These are phyloP conservation scores for Penaeus japonicus DNA, from an alignment of 1,140 invertebrate species.

Conservation along the genomic window DNA sequence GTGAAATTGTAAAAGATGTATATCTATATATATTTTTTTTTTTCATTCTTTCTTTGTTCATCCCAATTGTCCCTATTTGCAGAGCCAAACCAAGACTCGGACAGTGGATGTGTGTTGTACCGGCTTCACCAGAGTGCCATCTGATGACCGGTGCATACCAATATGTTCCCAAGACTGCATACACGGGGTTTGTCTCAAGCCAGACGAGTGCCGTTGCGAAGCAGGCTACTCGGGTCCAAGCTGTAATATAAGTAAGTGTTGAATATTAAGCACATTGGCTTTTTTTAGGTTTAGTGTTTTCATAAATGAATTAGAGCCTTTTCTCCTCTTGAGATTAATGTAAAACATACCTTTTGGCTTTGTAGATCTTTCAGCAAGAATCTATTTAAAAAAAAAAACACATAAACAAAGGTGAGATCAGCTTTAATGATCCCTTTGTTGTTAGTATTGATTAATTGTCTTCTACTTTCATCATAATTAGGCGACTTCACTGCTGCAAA, in stretches of 20 bases:
- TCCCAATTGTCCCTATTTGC: constrained; percentile 45
- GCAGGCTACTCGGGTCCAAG: constrained; percentile 85
- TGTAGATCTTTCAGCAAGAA: no score
- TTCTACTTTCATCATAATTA: no score
- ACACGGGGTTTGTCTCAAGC: constrained; percentile 83
- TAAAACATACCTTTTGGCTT: no score
- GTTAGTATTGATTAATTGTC: no score
- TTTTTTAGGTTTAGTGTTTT: no score
- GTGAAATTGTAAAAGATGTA: no score
- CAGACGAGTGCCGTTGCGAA: constrained; percentile 86
- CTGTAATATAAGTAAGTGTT: constrained; percentile 85
- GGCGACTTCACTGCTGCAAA: no score
- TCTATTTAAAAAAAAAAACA: no score
- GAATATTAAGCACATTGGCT: constrained; percentile 25
- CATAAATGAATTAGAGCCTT: neutral
- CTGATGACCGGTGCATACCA: constrained; percentile 75
- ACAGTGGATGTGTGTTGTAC: constrained; percentile 85
- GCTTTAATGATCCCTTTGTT: no score
- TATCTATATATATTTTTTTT: no score
- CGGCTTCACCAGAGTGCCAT: constrained; percentile 75
- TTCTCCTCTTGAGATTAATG: neutral
- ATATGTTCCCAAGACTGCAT: constrained; percentile 82
- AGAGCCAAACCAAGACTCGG: constrained; percentile 76
- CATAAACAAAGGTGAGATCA: no score
- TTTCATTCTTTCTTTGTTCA: neutral